Evolutionary conservation across 2,888 invertebrate species (phyloP), one percentile per base, ranked within the genome.

Genomic region (Tachina grossa): DNA sequence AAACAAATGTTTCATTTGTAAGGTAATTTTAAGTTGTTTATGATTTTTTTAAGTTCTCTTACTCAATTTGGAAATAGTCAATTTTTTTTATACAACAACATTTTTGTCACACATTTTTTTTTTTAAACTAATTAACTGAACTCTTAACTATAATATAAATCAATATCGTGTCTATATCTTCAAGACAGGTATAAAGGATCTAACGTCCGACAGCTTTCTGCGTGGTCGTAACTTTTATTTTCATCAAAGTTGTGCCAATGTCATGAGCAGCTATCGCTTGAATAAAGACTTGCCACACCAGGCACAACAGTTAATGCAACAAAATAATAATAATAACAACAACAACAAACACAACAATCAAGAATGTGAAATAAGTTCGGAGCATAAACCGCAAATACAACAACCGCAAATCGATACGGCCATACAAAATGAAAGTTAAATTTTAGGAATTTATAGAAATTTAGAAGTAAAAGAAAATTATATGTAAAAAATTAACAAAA

Each of bases 1-100:
- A 90, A 94, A 94, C 92, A 95, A 95, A 92, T 96, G 96, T 93
- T 94, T 96, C 91, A 96, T 96, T 91, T 96, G 96, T 93, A 94
- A 95, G 95, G 96, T 96, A 93, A 95, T 89, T 90, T 89, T 90
- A 86, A 89, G 91, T 91, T 91, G 87, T 84, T 76, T 86, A 71
- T 83, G 53, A 68, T 59, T 83, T 87, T 49, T 16, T n/a, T 71
- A 49, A 16, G 22, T 72, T 77, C 16, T 8, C 47, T 45, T 65
- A 19, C 14, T 69, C 10, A 49, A 39, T 9, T 59, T 10, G 31
- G 16, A 10, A 8, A 9, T 6, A 8, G 31, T 43, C 3, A 9
- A 8, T 31, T 31, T 9, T 5, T 10, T 43, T 14, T 47, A 9
- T 9, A 47, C 22, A 6, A 65, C n/a, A 9, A 45, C 6, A 8